Evolutionary conservation across 2,113 vertebrate genomes (phyloP), one percentile per base, ranked within the genome.

Genomic region (Grammatotria lemairii): DNA sequence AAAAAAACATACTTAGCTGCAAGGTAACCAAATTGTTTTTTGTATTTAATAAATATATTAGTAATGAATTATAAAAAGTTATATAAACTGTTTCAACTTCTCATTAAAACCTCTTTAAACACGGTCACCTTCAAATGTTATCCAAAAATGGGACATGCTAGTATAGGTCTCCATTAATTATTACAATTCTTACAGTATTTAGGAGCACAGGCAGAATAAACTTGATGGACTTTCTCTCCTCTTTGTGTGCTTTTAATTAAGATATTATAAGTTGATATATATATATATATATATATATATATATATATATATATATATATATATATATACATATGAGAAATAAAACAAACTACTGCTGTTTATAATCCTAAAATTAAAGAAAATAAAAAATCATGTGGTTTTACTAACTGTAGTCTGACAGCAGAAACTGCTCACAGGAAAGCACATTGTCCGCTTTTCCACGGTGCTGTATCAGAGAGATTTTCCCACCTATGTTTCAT

Each of bases 41-140:
- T 51, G 19, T 82, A 19, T 4, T 65, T 49, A 51, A 65, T 11
- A 51, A 82, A 68, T 11, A 1, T 10, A 68, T 51, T 65, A 17
- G 13, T 28, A 16, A 16, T 7, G 3, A 45, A 28, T 19, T 45
- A 45, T 58, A 58, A 60, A 45, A 58, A 81, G 23, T 13, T 45
- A 42, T 6, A 81, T 17, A 11, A 57, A 11, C 11, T 2, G 7
- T 84, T 55, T 83, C 17, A 47, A 4, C 14, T 47, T 16, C 14
- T 47, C 42, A 17, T 47, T 75, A 28, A 75, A 75, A 75, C 3
- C 40, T 47, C 40, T 47, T 75, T 47, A 47, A 75, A 75, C 21
- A 26, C 3, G 0, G 4, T 0, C 0, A 47, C 14, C 6, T 26
- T 73, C 68, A 45, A 26, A 42, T 75, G 40, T 75, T 16, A 26